A percentile compares a stretch with the other conserved stretches of the same genome.
Conservation (phyloP, 2,797 vertebrate genomes). For the Paguma larvata region DNA sequence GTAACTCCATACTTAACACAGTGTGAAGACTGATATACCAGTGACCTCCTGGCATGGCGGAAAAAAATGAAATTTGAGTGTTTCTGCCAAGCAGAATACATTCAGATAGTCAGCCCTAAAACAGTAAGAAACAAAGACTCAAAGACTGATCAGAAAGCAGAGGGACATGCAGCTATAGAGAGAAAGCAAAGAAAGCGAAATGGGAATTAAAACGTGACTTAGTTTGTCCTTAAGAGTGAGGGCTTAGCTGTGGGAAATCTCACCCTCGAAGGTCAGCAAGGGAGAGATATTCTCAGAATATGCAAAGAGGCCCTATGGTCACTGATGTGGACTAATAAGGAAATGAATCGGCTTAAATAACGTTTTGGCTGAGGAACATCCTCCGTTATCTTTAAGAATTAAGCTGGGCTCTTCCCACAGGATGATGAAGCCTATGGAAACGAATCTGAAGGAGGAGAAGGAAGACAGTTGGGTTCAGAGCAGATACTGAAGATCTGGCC, state of each 20-base stretch:
- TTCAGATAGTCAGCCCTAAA: neutral
- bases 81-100: neutral
- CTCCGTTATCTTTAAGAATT: neutral
- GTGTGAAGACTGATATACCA: neutral
- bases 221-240: neutral
- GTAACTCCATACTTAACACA: slow-evolving; percentile 39
- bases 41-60: neutral
- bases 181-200: slow-evolving; percentile 20
- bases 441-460: neutral
- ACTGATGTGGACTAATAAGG: neutral
- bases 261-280: neutral
- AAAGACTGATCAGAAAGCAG: neutral
- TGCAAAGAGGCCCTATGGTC: neutral
- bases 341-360: neutral
- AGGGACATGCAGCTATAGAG: neutral
- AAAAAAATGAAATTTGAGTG: slow-evolving; percentile 1
- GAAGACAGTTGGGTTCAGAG: neutral
- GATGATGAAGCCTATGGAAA: neutral
- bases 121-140: neutral
- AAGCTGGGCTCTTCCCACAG: neutral
- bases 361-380: neutral
- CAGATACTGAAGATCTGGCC: neutral
- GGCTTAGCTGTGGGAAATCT: slow-evolving; percentile 20
- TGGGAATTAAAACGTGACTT: neutral
- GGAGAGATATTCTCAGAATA: neutral